Evolutionary conservation across 2,888 invertebrate genomes (phyloP), one percentile per base, ranked within the genome.

Genomic region (Pyrochroa serraticornis): DNA sequence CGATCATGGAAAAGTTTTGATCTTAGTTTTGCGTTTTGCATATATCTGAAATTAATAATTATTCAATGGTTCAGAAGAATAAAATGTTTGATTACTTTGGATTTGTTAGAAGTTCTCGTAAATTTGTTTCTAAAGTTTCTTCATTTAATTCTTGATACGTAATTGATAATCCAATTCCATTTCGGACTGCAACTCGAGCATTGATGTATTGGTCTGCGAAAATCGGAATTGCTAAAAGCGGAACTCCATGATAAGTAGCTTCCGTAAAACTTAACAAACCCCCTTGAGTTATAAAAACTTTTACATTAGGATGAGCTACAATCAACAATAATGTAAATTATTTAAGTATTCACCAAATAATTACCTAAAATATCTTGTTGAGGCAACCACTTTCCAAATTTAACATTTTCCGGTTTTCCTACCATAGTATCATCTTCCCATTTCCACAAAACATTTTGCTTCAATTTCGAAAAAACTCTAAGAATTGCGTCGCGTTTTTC

Each of bases 211-310:
- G 83, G 57, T 84, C 83, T 10, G 79, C 78, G 30, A 79, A 77
- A 34, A 84, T 75, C 38, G 83, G 83, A 62, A 84, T 78, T 35
- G 81, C 81, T 48, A 84, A 69, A 35, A 83, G 74, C 22, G 22
- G 22, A 22, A 22, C 22, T 22, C 22, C 22, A 22, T 22, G 5
- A 22, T 22, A 22, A 22, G 22, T 22, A 22, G 22, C 22, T 7
- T 82, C 81, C 39, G 79, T 80, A 9, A 76, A 77, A 59, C 84
- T 83, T 66, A 85, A 78, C 38, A 84, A 75, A 0, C 85, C 86
- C 22, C 84, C 85, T 66, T 85, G 82, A 7, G 83, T 83, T 53
- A 86, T 82, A 63, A 86, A 85, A 0, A 83, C 69, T 58, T 78
- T 80, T 1, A 84, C 78, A 46, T 83, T 83, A 1, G 77, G 76